These are phyloP conservation scores for Drosophila pseudoananassae DNA, from an alignment of 1,140 invertebrate species.

Conservation along the genomic window DNA sequence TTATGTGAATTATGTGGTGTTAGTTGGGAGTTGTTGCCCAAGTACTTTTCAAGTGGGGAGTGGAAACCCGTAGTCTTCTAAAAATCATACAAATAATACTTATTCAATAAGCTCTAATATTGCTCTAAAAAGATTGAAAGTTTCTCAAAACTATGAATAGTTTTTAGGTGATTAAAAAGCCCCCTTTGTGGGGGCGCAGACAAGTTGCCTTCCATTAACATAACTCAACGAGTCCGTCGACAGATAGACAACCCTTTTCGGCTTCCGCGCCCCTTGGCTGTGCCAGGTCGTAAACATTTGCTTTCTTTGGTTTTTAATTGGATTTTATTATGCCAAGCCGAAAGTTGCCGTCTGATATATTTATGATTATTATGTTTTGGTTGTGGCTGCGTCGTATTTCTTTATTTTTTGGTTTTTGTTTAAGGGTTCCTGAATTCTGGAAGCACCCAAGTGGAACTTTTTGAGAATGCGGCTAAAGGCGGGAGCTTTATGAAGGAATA, in stretches of 20 bases:
- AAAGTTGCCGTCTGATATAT: constrained; percentile 78
- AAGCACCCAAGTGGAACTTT: constrained; percentile 13
- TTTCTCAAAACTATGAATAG: too few species aligned
- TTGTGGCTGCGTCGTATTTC: constrained; percentile 51
- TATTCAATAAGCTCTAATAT: not conserved
- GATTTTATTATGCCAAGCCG: constrained; percentile 78
- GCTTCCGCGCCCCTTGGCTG: constrained; percentile 15
- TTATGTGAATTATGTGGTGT: constrained; percentile 69
- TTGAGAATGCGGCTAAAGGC: not conserved
- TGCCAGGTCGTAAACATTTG: constrained; percentile 77
- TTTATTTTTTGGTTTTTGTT: constrained; percentile 26
- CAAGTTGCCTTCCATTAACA: constrained; percentile 61
- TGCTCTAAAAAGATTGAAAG: too few species aligned
- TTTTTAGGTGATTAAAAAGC: not conserved
- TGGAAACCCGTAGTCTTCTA: constrained; percentile 4
- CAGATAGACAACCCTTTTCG: constrained; percentile 59
- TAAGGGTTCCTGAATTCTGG: constrained; percentile 46
- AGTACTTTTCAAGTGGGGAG: not conserved
- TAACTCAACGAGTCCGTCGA: constrained; percentile 66
- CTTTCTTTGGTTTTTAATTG: constrained; percentile 81
- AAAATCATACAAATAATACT: constrained; percentile 18
- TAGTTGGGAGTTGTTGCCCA: constrained; percentile 40
- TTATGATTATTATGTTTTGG: constrained; percentile 78
- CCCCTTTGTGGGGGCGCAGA: constrained; percentile 67
- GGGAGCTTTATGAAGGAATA: not conserved